Conservation (phyloP, 2,113 vertebrate genomes). For the Corvus cornix region DNA sequence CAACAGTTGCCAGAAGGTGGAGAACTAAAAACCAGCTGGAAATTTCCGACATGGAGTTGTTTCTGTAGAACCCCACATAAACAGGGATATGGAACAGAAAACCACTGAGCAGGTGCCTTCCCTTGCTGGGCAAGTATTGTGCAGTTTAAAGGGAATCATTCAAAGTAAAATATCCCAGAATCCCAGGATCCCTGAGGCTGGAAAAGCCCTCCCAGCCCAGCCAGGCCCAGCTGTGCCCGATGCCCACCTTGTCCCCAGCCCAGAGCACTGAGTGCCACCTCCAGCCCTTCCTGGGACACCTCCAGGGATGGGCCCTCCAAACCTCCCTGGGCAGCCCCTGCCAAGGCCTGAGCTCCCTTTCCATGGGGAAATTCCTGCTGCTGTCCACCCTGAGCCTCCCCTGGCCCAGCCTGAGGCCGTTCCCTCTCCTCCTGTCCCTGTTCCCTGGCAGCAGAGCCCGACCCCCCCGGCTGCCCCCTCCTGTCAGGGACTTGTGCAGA, state of each 20-base stretch:
- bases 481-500: not conserved
- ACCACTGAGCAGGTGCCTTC: not conserved
- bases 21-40: not conserved
- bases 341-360: not conserved
- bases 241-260: not conserved
- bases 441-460: not conserved
- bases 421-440: not conserved
- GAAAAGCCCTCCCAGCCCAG: not conserved
- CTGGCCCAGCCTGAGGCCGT: not conserved
- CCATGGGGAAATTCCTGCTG: not conserved
- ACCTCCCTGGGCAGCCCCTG: not conserved
- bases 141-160: not conserved
- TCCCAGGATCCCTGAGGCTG: not conserved
- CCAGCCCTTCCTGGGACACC: not conserved
- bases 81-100: not conserved
- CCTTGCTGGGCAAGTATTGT: not conserved
- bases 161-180: not conserved
- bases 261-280: not conserved
- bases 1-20: not conserved
- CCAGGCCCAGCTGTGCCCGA: accelerated
- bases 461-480: not conserved
- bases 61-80: not conserved
- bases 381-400: not conserved
- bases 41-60: not conserved
- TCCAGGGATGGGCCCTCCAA: not conserved